phyloP scores from a whole-genome alignment of 2,113 vertebrate species.

The Daboia siamensis region DNA sequence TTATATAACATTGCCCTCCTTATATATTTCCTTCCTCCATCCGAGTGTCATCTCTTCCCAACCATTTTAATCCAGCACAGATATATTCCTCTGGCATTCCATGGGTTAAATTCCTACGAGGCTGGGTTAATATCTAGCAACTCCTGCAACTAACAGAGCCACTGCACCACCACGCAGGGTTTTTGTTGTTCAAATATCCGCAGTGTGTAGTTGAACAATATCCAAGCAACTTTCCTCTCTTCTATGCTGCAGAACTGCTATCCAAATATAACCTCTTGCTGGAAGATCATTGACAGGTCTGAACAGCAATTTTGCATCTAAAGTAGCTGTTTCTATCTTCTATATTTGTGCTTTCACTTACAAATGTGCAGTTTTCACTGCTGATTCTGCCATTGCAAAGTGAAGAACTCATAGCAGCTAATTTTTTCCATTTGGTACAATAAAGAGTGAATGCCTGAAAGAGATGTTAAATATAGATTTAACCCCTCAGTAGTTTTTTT shows the following conservation, averaged over 20 bases:
- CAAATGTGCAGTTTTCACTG: constrained; percentile 15
- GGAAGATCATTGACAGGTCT: constrained; percentile 16
- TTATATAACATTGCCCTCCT: not conserved
- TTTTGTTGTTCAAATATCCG: constrained; percentile 10
- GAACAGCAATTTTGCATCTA: constrained; percentile 21
- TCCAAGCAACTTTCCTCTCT: constrained; percentile 9
- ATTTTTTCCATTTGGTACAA: constrained; percentile 17
- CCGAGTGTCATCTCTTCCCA: not conserved
- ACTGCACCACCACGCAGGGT: not conserved
- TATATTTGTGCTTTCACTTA: not conserved
- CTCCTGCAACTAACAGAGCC: constrained; percentile 3
- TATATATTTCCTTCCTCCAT: not conserved
- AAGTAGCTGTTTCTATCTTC: constrained; percentile 33
- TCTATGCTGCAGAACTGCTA: constrained; percentile 25
- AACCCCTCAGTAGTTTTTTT: constrained; percentile 21
- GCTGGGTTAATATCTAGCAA: constrained; percentile 5
- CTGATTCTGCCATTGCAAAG: constrained; percentile 17
- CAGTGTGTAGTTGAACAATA: constrained; percentile 21
- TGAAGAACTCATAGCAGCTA: constrained; percentile 4
- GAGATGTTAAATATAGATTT: not conserved
- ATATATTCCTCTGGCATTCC: not conserved
- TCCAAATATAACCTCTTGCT: constrained; percentile 25
- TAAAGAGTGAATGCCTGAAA: constrained; percentile 8
- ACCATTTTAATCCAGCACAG: not conserved
- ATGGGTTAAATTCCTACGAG: constrained; percentile 15